Evolutionary conservation across 30 jellyfish, hydroid and myxozoan genomes (phyloP), one percentile per base, ranked within the genome.

Genomic region (Aurelia sp.): DNA sequence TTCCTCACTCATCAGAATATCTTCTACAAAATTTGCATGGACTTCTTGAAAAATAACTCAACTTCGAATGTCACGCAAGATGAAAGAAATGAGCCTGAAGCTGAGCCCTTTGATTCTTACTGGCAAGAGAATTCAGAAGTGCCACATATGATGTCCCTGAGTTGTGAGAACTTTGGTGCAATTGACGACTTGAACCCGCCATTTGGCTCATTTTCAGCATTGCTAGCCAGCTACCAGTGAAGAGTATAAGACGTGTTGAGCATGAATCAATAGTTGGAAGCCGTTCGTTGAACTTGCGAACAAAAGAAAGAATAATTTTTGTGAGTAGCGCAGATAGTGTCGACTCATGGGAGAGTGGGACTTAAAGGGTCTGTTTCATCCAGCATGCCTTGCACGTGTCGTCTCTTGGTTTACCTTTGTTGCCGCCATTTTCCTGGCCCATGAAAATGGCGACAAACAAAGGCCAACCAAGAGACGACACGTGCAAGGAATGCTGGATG

Each of bases 1-100:
- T n/a, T 30, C 13, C 35, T 77, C 52, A 77, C 88, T 13, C 76
- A 77, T 64, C 78, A 77, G 47, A 71, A 72, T 22, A 55, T 83
- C 24, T 83, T 83, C 65, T 2, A 70, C 47, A 83, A 83, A 83
- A 83, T 83, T 15, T 83, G 92, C 80, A 18, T 67, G 63, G 92
- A 83, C 48, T 71, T 83, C 35, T 69, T 83, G 31, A 70, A 68
- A 50, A 83, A 83, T 73, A 83, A 44, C 21, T 83, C 92, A 17
- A 52, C 41, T 55, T 19, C 68, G 33, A 15, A n/a, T 21, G 69
- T 59, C 33, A 59, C 69, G 5, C 24, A 59, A 18, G 33, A 21
- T 18, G 69, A 59, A 7, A 59, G 33, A 6, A 21, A 5, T 5
- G 69, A 59, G 33, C 69, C 24, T 12, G 69, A 59, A 59, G 33